phyloP scores from a whole-genome alignment of 2,888 invertebrate genomes.

The Cenopis cana region DNA sequence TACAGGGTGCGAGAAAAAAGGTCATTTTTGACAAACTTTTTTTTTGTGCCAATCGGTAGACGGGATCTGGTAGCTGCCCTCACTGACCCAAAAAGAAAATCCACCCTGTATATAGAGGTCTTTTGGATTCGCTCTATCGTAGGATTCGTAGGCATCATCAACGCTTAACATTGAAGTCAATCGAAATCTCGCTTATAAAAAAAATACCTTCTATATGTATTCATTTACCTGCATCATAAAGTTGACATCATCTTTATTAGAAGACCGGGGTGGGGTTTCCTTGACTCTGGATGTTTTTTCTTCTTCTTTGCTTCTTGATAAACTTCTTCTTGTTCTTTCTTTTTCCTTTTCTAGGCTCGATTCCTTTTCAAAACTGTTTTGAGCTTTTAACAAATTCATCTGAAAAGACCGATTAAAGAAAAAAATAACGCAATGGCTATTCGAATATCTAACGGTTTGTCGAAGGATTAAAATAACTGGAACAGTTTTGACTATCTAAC shows the following conservation, averaged over 20 bases:
- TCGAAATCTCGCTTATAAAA: no score
- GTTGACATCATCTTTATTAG: conserved; percentile 77
- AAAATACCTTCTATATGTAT: no score
- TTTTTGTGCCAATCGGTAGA: no score
- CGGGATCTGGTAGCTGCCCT: no score
- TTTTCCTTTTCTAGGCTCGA: conserved; percentile 78
- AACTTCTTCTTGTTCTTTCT: conserved; percentile 71
- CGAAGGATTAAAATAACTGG: not conserved
- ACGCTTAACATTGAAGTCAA: no score
- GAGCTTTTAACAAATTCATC: conserved; percentile 84
- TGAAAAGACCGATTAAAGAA: conserved; percentile 60
- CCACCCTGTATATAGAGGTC: no score
- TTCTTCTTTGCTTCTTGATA: conserved; percentile 79
- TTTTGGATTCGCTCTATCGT: no score
- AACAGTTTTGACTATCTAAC: not conserved
- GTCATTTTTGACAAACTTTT: no score
- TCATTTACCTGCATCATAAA: conserved; percentile 80
- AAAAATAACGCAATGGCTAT: not conserved
- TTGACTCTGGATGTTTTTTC: conserved; percentile 63
- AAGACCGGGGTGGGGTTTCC: conserved; percentile 62
- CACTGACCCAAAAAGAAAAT: no score
- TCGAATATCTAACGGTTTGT: not conserved
- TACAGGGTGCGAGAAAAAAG: no score
- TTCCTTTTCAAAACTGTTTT: conserved; percentile 83
- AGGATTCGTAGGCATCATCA: no score